Percentiles rank a stretch among this genome's conserved stretches.
phyloP scores from a whole-genome alignment of 2,113 vertebrate species.

The Motacilla tschutschensis region DNA sequence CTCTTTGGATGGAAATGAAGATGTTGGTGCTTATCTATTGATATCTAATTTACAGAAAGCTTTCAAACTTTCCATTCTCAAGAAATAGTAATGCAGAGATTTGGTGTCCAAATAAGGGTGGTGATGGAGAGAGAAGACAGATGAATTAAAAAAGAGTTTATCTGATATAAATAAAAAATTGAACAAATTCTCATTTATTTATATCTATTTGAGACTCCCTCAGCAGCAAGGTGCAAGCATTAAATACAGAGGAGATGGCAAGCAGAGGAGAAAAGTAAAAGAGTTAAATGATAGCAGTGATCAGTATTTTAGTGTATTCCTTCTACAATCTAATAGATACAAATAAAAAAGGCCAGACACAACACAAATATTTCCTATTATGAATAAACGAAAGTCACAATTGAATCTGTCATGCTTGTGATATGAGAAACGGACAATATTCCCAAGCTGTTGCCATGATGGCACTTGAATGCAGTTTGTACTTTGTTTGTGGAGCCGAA shows the following conservation, averaged over 20 bases:
- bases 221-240: constrained; percentile 1
- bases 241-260: constrained; percentile 43
- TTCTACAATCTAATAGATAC: constrained; percentile 56
- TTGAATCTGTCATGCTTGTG: constrained; percentile 77
- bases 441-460: constrained; percentile 66
- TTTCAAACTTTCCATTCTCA: constrained; percentile 31
- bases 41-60: constrained; percentile 26
- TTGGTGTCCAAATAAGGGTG: background rate
- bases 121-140: background rate
- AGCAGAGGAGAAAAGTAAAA: constrained; percentile 18
- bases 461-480: constrained; percentile 74
- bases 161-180: background rate
- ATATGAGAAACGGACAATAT: constrained; percentile 79
- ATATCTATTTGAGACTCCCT: background rate
- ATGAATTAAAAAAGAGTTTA: constrained; percentile 7
- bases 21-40: constrained; percentile 35
- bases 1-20: constrained; percentile 49
- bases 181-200: background rate
- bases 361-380: constrained; percentile 80
- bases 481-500: constrained; percentile 80
- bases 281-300: constrained; percentile 15
- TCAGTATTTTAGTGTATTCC: constrained; percentile 48
- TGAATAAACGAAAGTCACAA: constrained; percentile 79
- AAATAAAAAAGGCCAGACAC: constrained; percentile 62
- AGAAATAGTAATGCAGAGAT: constrained; percentile 3